Evolutionary conservation across 2,797 vertebrate genomes (phyloP).

Genomic region (Falco rusticolus): DNA sequence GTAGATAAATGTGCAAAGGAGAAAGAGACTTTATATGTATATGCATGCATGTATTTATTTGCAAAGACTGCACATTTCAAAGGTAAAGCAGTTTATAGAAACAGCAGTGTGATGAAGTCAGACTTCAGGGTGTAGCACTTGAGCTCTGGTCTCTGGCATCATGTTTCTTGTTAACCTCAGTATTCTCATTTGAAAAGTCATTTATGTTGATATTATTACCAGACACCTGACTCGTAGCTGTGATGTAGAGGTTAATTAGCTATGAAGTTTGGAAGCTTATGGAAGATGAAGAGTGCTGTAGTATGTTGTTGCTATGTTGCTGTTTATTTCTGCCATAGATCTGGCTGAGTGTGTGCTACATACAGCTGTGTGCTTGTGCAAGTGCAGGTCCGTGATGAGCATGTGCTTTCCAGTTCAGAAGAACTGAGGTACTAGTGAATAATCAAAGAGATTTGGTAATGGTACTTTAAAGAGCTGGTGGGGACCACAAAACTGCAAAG

Average conservation of each 20-base stretch:
- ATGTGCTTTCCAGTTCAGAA: neutral
- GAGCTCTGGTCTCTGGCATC: neutral
- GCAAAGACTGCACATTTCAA: neutral
- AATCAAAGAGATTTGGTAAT: neutral
- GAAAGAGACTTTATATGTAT: neutral
- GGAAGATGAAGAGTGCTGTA: neutral
- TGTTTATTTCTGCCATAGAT: neutral
- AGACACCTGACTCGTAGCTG: neutral
- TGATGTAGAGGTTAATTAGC: neutral
- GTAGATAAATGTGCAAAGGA: neutral
- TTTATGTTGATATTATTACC: neutral
- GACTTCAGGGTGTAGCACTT: neutral
- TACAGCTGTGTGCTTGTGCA: neutral
- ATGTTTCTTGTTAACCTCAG: neutral
- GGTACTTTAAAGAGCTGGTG: neutral
- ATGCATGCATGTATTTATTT: neutral
- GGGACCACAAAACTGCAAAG: neutral
- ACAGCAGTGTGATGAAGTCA: neutral
- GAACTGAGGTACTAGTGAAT: neutral
- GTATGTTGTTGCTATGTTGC: neutral
- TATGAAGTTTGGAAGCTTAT: neutral
- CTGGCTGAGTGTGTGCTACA: rapidly evolving
- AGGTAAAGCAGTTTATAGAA: neutral
- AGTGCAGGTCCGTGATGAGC: neutral
- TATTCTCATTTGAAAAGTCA: neutral